phyloP scores from a whole-genome alignment of 92 coral and sea anemone genomes.

The Ricordea florida region DNA sequence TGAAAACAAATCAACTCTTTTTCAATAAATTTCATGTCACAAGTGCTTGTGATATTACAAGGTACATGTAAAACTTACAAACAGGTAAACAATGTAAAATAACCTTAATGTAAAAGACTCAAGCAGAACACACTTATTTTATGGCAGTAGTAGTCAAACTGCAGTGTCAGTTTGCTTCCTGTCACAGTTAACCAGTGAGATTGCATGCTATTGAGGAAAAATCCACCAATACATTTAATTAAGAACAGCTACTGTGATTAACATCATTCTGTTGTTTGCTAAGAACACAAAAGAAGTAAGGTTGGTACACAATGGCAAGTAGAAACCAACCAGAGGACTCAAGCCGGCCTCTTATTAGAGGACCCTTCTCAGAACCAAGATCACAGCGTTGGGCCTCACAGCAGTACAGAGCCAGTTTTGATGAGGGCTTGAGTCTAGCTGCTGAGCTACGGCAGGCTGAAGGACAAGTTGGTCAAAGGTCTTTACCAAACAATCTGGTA shows the following conservation, averaged over 20 bases:
- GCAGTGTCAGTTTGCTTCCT: no score
- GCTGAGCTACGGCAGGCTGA: conserved; percentile 88
- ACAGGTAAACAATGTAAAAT: no score
- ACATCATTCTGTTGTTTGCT: no score
- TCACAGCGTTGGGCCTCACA: conserved; percentile 81
- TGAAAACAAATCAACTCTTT: no score
- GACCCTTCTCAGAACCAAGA: conserved; percentile 81
- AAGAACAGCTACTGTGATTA: neutral
- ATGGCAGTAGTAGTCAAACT: no score
- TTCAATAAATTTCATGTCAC: no score
- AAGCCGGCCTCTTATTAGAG: conserved; percentile 41
- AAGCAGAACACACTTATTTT: no score
- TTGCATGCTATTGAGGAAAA: neutral
- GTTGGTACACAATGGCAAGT: conserved; percentile 75
- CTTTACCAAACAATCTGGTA: conserved; percentile 96
- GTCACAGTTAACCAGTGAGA: no score
- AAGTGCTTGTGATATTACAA: no score
- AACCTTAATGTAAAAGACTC: no score
- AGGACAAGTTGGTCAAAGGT: conserved; percentile 66
- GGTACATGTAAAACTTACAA: no score
- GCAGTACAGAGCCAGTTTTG: conserved; percentile 80
- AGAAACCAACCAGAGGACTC: conserved; percentile 80
- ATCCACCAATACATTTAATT: neutral
- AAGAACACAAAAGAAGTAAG: no score
- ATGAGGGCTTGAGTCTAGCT: conserved; percentile 89